These are phyloP conservation scores for Datnioides undecimradiatus DNA, from an alignment of 2,113 vertebrate genomes.

Conservation along the genomic window DNA sequence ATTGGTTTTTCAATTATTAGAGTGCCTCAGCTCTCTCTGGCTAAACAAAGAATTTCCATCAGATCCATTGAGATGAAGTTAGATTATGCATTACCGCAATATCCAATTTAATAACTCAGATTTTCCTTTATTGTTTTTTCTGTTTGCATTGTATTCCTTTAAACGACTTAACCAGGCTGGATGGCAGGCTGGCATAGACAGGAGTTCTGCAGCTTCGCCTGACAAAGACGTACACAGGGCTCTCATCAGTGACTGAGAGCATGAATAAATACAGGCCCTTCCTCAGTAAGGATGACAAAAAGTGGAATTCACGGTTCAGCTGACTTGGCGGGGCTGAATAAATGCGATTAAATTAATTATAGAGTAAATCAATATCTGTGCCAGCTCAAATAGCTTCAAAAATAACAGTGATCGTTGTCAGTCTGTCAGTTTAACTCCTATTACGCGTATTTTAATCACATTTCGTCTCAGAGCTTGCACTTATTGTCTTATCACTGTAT, in stretches of 20 bases:
- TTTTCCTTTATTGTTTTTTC: slow-evolving; percentile 85
- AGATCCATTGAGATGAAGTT: slow-evolving; percentile 80
- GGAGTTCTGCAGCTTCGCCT: slow-evolving; percentile 62
- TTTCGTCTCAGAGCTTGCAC: slow-evolving; percentile 38
- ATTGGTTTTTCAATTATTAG: slow-evolving; percentile 87
- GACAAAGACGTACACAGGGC: slow-evolving; percentile 78
- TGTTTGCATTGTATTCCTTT: slow-evolving; percentile 83
- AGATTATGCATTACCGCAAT: slow-evolving; percentile 85
- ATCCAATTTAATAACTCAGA: slow-evolving; percentile 87
- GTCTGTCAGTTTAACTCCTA: slow-evolving; percentile 70
- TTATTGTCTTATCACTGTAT: slow-evolving; percentile 39
- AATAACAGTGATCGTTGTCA: slow-evolving; percentile 73
- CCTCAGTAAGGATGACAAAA: slow-evolving; percentile 70
- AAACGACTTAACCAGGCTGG: slow-evolving; percentile 74
- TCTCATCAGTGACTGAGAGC: slow-evolving; percentile 61
- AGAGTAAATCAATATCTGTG: slow-evolving; percentile 70
- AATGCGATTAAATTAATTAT: slow-evolving; percentile 83
- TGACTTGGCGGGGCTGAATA: slow-evolving; percentile 74
- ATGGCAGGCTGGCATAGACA: slow-evolving; percentile 57
- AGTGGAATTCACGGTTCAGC: slow-evolving; percentile 77
- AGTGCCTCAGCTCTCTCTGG: slow-evolving; percentile 74
- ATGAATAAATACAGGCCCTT: slow-evolving; percentile 74
- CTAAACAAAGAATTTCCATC: slow-evolving; percentile 85
- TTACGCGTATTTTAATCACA: slow-evolving; percentile 74
- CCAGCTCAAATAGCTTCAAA: slow-evolving; percentile 72